These are phyloP conservation scores for Epirrhoe alternata DNA, from an alignment of 2,888 invertebrate species.

Conservation along the genomic window DNA sequence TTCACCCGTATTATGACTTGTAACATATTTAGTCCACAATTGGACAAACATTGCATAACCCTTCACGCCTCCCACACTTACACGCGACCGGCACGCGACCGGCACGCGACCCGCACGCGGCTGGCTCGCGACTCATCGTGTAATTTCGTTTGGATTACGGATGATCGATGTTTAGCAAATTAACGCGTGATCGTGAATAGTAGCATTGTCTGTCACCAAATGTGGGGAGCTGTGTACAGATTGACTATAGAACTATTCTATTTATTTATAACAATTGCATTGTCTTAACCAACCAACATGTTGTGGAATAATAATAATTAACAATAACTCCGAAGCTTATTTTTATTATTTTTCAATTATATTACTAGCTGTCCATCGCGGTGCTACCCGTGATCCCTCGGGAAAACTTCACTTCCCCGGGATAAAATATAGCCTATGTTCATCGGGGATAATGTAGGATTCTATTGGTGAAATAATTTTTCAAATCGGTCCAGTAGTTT, in stretches of 20 bases:
- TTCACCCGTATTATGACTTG: slow-evolving; percentile 23
- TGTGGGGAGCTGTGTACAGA: background rate
- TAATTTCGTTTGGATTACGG: slow-evolving; percentile 33
- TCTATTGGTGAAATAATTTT: too few species aligned
- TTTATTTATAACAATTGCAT: too few species aligned
- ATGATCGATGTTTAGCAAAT: slow-evolving; percentile 37
- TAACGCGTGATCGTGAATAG: slow-evolving; percentile 24
- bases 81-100: slow-evolving; percentile 24
- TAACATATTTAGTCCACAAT: slow-evolving; percentile 34
- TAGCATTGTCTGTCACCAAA: slow-evolving; percentile 15
- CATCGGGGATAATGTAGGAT: too few species aligned
- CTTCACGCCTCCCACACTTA: slow-evolving; percentile 24
- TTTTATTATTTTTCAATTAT: too few species aligned
- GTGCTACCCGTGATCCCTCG: too few species aligned
- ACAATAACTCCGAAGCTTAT: too few species aligned
- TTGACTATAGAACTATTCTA: background rate
- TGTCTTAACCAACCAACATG: too few species aligned
- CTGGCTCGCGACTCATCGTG: slow-evolving; percentile 28
- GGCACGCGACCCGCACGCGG: slow-evolving; percentile 28
- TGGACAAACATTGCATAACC: slow-evolving; percentile 29
- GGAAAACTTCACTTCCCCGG: too few species aligned
- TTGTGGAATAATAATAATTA: too few species aligned
- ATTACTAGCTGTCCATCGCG: too few species aligned
- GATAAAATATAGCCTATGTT: too few species aligned
- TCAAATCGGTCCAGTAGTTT: too few species aligned